A percentile compares a stretch with the other conserved stretches of the same genome.
Conservation (phyloP, 2,113 vertebrate species). For the Mustela nigripes region DNA sequence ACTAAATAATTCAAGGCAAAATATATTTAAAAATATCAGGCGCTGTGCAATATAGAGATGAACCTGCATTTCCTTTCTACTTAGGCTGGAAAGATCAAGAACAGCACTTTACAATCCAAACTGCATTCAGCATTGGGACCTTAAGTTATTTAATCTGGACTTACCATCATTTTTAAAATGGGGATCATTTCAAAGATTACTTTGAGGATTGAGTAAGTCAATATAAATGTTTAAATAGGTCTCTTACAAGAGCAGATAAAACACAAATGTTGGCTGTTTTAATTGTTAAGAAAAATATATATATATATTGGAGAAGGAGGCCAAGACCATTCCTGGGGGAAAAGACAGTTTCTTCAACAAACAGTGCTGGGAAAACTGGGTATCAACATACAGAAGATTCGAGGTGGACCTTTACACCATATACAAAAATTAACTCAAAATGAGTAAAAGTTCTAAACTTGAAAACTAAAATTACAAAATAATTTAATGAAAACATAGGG, state of each 20-base stretch:
- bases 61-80: neutral
- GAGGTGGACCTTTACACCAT: neutral
- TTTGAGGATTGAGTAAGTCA: neutral
- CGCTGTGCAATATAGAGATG: neutral
- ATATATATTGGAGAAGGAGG: neutral
- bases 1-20: conserved; percentile 6
- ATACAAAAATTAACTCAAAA: neutral
- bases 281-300: neutral
- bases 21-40: neutral
- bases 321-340: neutral
- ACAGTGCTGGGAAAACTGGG: neutral
- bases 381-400: neutral
- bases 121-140: neutral
- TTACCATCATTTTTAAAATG: neutral
- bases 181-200: neutral
- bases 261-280: neutral
- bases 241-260: neutral
- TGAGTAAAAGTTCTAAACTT: neutral
- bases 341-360: neutral
- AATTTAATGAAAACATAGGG: neutral
- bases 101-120: neutral
- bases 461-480: neutral
- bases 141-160: neutral
- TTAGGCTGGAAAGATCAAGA: neutral
- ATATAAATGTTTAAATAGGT: neutral